phyloP scores from a whole-genome alignment of 2,113 vertebrate genomes.

The Oreotragus oreotragus region DNA sequence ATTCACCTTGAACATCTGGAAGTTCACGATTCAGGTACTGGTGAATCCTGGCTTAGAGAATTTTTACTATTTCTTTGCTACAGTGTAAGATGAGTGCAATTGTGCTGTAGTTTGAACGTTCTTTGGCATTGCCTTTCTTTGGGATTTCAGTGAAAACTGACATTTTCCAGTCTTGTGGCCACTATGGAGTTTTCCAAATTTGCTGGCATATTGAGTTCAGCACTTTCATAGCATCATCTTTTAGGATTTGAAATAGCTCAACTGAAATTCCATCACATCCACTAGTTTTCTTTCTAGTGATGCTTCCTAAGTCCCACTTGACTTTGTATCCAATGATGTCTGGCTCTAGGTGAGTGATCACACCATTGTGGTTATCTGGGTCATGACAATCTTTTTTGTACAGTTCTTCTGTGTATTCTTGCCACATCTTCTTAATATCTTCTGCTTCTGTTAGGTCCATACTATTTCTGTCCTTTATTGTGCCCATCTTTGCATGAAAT shows the following conservation, averaged over 20 bases:
- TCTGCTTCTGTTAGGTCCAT: not conserved
- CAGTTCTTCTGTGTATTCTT: not conserved
- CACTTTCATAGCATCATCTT: not conserved
- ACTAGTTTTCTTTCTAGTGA: not conserved
- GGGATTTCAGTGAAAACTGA: not conserved
- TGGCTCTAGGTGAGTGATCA: not conserved
- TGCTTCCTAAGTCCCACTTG: not conserved
- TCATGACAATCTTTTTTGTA: not conserved
- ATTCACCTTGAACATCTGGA: not conserved
- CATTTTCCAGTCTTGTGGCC: not conserved
- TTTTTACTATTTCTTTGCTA: not conserved
- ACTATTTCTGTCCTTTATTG: not conserved
- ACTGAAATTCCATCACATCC: not conserved
- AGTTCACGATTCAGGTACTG: not conserved
- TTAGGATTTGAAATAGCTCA: not conserved
- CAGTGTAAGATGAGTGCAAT: not conserved
- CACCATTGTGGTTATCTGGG: not conserved
- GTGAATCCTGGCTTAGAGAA: not conserved
- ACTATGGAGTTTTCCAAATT: not conserved
- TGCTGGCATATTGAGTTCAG: not conserved
- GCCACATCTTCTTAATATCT: not conserved
- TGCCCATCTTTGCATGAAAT: not conserved
- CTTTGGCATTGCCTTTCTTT: not conserved
- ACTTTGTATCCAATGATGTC: not conserved
- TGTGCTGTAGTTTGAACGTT: not conserved